Evolutionary conservation across 2,113 vertebrate species (phyloP).

Genomic region (Cygnus buccinator): DNA sequence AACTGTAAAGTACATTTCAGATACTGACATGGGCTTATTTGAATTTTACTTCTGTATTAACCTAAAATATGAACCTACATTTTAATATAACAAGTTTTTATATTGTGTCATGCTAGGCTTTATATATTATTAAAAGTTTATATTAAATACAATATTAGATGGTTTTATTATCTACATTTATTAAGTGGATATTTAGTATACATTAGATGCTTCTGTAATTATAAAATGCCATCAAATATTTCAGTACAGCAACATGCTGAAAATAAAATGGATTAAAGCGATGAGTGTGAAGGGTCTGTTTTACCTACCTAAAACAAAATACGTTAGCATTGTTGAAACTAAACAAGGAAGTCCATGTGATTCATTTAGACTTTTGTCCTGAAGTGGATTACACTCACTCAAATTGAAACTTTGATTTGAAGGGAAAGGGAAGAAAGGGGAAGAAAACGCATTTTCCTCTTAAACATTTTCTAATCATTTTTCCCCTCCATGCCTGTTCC

Average conservation of each 20-base stretch:
- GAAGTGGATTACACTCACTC: neutral
- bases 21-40: neutral
- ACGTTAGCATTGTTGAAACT: neutral
- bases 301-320: neutral
- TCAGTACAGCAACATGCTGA: neutral
- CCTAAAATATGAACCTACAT: neutral
- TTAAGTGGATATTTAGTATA: neutral
- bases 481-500: neutral
- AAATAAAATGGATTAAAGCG: neutral
- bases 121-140: neutral
- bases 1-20: neutral
- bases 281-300: neutral
- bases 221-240: neutral
- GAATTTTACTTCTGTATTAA: neutral
- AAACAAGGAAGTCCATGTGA: neutral
- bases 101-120: neutral
- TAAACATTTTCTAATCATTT: neutral
- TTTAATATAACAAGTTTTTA: neutral
- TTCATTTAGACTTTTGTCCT: neutral
- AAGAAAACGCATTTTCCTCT: neutral
- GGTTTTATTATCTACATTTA: neutral
- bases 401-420: neutral
- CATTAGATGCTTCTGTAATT: neutral
- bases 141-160: neutral
- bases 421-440: neutral